A percentile compares a stretch with the other conserved stretches of the same genome.
phyloP scores from a whole-genome alignment of 2,797 vertebrate species.

The Oryzias sinensis region DNA sequence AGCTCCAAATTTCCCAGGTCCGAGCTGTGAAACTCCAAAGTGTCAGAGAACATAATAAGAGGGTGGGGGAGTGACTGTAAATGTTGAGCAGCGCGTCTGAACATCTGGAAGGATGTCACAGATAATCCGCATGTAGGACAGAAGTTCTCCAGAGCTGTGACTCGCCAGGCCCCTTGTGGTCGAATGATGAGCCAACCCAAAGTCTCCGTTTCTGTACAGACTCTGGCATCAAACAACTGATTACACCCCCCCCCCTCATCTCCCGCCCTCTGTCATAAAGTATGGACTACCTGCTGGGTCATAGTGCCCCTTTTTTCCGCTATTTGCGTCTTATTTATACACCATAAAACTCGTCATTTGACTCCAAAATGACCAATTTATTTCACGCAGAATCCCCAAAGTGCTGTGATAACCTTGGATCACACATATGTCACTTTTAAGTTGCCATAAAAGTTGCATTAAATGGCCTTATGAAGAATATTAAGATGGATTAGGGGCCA shows the following conservation, averaged over 20 bases:
- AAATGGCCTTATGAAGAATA: too few relatives aligned
- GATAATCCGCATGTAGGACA: conserved; percentile 60
- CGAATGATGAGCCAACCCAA: conserved; percentile 50
- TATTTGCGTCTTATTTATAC: conserved; percentile 5
- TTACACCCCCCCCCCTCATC: conserved; percentile 34
- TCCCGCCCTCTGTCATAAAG: conserved; percentile 29
- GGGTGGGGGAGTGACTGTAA: neutral
- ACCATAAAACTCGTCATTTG: neutral
- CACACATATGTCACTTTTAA: too few relatives aligned
- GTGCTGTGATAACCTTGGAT: neutral
- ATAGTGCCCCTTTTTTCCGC: conserved; percentile 70
- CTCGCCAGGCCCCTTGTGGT: conserved; percentile 47
- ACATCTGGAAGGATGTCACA: conserved; percentile 47
- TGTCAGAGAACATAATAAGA: neutral
- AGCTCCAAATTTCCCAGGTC: conserved; percentile 16
- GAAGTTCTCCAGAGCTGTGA: conserved; percentile 39
- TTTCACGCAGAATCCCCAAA: neutral
- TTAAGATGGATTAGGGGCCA: too few relatives aligned
- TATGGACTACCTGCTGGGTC: conserved; percentile 72
- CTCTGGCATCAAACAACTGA: conserved; percentile 73
- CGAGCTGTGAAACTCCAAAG: neutral
- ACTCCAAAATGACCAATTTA: neutral
- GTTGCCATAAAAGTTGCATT: too few relatives aligned
- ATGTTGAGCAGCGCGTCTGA: conserved; percentile 30
- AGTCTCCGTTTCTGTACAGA: conserved; percentile 61